phyloP scores from a whole-genome alignment of 2,888 invertebrate species.

The Endomychus coccineus region DNA sequence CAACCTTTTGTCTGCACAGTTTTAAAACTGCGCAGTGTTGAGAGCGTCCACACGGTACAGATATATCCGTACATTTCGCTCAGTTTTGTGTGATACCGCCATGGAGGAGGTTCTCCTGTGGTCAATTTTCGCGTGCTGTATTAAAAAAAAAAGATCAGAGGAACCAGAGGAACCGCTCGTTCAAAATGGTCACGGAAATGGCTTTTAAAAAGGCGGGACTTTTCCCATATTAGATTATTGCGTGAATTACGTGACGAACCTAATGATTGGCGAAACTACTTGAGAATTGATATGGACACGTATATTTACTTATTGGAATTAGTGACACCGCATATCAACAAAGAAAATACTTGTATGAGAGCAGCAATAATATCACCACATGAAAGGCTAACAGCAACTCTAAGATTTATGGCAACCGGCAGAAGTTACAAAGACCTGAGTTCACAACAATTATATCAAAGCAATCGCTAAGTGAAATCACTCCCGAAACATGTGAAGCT shows the following conservation, averaged over 20 bases:
- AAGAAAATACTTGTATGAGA: constrained; percentile 22
- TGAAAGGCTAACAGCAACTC: constrained; percentile 26
- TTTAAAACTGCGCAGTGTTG: too few relatives aligned
- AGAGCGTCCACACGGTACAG: too few relatives aligned
- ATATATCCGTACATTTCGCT: too few relatives aligned
- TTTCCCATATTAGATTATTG: constrained; percentile 18
- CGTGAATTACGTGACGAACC: constrained; percentile 21
- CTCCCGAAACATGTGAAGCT: constrained; percentile 17
- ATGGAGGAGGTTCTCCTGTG: constrained; percentile 17
- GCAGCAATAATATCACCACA: constrained; percentile 23
- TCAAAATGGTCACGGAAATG: constrained; percentile 17
- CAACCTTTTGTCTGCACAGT: too few relatives aligned
- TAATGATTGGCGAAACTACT: constrained; percentile 24
- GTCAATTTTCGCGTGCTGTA: constrained; percentile 14
- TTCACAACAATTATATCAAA: constrained; percentile 28
- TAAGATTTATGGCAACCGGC: constrained; percentile 29
- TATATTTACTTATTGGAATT: constrained; percentile 21
- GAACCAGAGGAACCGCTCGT: constrained; percentile 13
- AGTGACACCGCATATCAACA: constrained; percentile 23
- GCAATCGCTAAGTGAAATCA: constrained; percentile 23
- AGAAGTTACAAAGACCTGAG: constrained; percentile 28
- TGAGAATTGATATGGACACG: constrained; percentile 23
- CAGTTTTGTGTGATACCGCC: too few relatives aligned
- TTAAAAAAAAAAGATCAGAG: constrained; percentile 14
- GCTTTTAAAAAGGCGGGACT: constrained; percentile 18